Evolutionary conservation across 2,797 vertebrate species (phyloP).

Genomic region (Enteromius radiatus): DNA sequence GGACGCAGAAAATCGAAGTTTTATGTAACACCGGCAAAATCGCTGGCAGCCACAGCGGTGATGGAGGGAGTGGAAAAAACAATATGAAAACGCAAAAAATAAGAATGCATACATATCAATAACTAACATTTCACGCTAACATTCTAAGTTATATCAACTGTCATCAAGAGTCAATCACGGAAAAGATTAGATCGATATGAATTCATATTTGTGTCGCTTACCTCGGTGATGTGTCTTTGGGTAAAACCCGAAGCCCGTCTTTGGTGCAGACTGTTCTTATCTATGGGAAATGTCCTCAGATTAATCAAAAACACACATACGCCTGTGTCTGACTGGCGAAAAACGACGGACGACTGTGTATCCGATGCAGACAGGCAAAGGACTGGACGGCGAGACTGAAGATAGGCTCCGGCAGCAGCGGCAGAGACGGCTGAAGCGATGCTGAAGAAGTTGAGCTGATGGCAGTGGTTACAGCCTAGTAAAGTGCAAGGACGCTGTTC

Average conservation of each 20-base stretch:
- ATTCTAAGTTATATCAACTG: slow-evolving; percentile 45
- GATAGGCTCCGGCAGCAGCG: slow-evolving; percentile 38
- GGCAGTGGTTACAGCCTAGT: slow-evolving; percentile 46
- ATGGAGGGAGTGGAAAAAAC: slow-evolving; percentile 30
- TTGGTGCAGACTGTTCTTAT: slow-evolving; percentile 43
- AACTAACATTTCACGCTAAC: slow-evolving; percentile 30
- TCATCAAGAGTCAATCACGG: background rate
- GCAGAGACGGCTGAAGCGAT: slow-evolving; percentile 41
- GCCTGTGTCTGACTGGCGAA: slow-evolving; percentile 13
- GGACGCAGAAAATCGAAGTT: slow-evolving; percentile 60
- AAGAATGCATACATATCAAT: background rate
- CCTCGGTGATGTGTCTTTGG: slow-evolving; percentile 68
- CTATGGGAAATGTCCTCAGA: slow-evolving; percentile 24
- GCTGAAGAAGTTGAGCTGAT: slow-evolving; percentile 56
- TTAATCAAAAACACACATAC: slow-evolving; percentile 27
- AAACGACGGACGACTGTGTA: slow-evolving; percentile 13
- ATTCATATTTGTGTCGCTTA: slow-evolving; percentile 61
- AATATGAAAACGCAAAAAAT: slow-evolving; percentile 2
- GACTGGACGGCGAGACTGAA: background rate
- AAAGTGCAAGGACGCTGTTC: slow-evolving; percentile 50
- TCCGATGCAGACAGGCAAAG: slow-evolving; percentile 17
- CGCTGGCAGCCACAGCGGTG: slow-evolving; percentile 7
- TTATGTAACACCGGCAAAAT: slow-evolving; percentile 66
- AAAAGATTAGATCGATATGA: slow-evolving; percentile 4
- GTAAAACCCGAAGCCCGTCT: slow-evolving; percentile 33